Percentiles rank a stretch among this genome's conserved stretches.
Conservation (phyloP, 2,113 vertebrate species). For the Peromyscus polionotus region DNA sequence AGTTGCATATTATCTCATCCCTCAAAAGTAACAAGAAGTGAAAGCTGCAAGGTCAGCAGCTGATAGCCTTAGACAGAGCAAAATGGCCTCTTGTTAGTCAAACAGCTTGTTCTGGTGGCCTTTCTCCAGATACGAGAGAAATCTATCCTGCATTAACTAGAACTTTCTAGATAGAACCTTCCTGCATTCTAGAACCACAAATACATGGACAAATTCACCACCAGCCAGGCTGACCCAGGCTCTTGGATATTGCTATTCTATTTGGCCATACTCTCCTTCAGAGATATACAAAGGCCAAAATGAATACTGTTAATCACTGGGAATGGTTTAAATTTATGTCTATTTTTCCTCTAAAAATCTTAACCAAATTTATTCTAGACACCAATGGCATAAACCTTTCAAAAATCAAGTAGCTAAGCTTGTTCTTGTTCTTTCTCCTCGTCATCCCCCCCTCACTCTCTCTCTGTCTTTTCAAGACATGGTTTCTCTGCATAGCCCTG, state of each 20-base stretch:
- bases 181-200: background rate
- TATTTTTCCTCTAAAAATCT: constrained; percentile 2
- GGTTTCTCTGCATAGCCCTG: background rate
- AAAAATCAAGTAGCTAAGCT: background rate
- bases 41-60: background rate
- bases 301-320: constrained; percentile 12
- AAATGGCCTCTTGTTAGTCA: background rate
- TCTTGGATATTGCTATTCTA: background rate
- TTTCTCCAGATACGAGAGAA: background rate
- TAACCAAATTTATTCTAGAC: constrained; percentile 19
- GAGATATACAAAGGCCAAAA: background rate
- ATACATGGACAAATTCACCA: background rate
- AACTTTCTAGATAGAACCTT: background rate
- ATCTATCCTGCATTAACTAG: background rate
- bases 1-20: background rate
- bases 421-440: background rate
- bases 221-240: background rate
- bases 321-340: background rate
- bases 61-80: background rate
- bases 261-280: background rate
- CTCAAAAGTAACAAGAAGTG: background rate
- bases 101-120: background rate
- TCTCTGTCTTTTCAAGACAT: background rate
- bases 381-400: background rate
- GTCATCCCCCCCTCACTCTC: no score